These are phyloP conservation scores for Syndactyla subalaris DNA, from an alignment of 2,797 vertebrate genomes.

Conservation along the genomic window DNA sequence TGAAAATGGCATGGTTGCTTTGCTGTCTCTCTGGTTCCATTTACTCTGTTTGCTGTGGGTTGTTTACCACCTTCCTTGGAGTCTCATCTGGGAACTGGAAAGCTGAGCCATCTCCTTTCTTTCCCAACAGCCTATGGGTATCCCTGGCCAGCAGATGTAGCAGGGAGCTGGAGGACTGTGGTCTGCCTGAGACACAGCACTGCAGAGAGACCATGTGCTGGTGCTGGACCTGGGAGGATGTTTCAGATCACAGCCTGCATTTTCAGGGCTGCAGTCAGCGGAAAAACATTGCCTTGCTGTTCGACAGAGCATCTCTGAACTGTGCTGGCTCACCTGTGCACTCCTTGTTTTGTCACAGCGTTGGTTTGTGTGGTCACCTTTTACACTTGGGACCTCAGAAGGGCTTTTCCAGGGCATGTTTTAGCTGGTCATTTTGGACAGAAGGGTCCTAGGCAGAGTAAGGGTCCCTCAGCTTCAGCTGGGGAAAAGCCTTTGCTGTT, in stretches of 20 bases:
- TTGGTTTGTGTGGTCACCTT: not conserved
- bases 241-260: not conserved
- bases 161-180: not conserved
- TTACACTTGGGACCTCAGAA: not conserved
- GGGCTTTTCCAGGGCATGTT: not conserved
- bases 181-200: not conserved
- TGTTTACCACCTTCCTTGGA: not conserved
- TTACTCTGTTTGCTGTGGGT: not conserved
- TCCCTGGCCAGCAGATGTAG: not conserved
- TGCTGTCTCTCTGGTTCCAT: not conserved
- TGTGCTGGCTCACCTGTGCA: not conserved
- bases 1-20: not conserved
- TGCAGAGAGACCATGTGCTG: not conserved
- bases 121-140: not conserved
- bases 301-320: rapidly evolving
- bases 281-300: not conserved
- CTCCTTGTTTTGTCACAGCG: not conserved
- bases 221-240: not conserved
- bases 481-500: not conserved
- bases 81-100: not conserved
- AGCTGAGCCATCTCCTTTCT: not conserved
- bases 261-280: not conserved
- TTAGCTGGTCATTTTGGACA: not conserved
- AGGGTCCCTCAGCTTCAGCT: not conserved
- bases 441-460: not conserved